These are phyloP conservation scores for Nannoperca australis DNA, from an alignment of 2,797 vertebrate genomes.

Conservation along the genomic window DNA sequence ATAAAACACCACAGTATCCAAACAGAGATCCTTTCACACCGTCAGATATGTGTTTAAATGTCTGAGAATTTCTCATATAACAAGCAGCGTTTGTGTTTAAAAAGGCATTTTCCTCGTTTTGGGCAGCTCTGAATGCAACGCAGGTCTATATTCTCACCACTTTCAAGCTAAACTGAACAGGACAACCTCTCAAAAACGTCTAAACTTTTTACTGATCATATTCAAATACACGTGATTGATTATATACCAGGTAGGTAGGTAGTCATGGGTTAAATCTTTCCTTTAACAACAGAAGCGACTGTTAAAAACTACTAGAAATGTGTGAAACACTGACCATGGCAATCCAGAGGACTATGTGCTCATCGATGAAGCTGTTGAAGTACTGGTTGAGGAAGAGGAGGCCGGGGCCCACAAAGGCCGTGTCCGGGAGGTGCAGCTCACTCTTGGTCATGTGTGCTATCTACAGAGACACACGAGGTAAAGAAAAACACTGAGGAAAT, in stretches of 20 bases:
- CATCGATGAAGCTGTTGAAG: constrained; percentile 95
- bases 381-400: constrained; percentile 98
- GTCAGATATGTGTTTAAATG: background rate
- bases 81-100: background rate
- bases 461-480: constrained; percentile 71
- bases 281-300: background rate
- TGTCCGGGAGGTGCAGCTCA: constrained; percentile 93
- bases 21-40: background rate
- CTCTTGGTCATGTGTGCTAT: constrained; percentile 99
- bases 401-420: constrained; percentile 94
- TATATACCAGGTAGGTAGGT: background rate
- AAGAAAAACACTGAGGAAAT: background rate
- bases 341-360: constrained; percentile 94
- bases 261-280: too few relatives aligned
- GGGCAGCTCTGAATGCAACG: background rate
- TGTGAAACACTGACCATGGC: constrained; percentile 89
- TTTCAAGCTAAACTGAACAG: background rate
- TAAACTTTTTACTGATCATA: background rate
- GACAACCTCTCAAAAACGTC: background rate
- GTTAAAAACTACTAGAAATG: too few relatives aligned
- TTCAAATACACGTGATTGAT: constrained; percentile 1
- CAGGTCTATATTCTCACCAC: background rate
- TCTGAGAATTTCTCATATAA: background rate
- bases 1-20: background rate
- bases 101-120: background rate